Percentiles rank a stretch among this genome's conserved stretches.
Evolutionary conservation across 2,888 invertebrate genomes (phyloP).

Genomic region (Aphrophora alni): DNA sequence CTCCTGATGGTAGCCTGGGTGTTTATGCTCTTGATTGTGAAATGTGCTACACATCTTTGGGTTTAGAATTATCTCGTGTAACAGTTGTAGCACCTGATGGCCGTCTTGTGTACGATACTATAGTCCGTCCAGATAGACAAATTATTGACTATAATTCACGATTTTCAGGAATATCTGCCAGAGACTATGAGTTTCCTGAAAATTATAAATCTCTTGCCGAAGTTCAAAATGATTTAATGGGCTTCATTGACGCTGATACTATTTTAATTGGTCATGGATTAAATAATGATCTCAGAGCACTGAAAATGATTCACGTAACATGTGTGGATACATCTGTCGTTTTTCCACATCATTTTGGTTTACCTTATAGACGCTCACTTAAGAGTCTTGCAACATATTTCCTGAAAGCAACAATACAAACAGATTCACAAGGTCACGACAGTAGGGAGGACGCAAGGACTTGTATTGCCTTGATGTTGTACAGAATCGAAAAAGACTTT

Average conservation of each 20-base stretch:
- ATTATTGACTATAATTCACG: constrained; percentile 96
- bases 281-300: constrained; percentile 89
- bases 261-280: constrained; percentile 95
- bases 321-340: constrained; percentile 90
- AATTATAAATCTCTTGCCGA: constrained; percentile 72
- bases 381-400: constrained; percentile 75
- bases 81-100: constrained; percentile 85
- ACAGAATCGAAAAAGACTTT: constrained; percentile 69
- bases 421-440: constrained; percentile 78
- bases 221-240: constrained; percentile 85
- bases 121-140: constrained; percentile 87
- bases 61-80: constrained; percentile 88
- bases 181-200: constrained; percentile 65
- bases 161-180: constrained; percentile 88
- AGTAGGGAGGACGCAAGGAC: constrained; percentile 92
- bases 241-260: constrained; percentile 79
- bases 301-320: constrained; percentile 81
- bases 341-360: constrained; percentile 86
- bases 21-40: constrained; percentile 97
- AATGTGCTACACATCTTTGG: constrained; percentile 96
- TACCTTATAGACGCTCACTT: constrained; percentile 83
- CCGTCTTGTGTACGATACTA: constrained; percentile 84
- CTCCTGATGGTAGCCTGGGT: constrained; percentile 64
- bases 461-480: constrained; percentile 87
- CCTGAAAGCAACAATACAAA: constrained; percentile 84